Percentiles rank a stretch among this genome's conserved stretches.
Conservation (phyloP, 2,888 invertebrate species). For the Andrena chrysosceles region DNA sequence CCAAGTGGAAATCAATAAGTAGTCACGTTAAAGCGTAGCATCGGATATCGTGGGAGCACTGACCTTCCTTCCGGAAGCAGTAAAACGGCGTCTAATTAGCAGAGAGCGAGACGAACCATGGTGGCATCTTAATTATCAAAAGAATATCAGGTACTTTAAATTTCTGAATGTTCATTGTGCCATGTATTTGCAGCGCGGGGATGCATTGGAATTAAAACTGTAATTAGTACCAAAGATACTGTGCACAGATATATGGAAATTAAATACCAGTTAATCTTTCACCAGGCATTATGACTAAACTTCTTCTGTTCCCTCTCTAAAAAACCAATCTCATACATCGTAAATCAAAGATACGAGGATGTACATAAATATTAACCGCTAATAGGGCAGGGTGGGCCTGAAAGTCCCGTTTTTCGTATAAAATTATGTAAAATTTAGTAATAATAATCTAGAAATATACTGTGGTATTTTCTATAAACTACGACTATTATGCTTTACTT, state of each 20-base stretch:
- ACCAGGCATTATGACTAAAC: too few relatives aligned
- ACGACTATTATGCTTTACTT: too few relatives aligned
- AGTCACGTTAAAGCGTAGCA: conserved; percentile 13
- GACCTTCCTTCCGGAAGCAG: conserved; percentile 27
- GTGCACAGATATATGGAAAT: background rate
- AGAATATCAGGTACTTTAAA: background rate
- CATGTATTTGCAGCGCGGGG: background rate
- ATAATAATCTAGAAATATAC: too few relatives aligned
- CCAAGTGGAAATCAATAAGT: conserved; percentile 13
- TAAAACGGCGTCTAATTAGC: conserved; percentile 21
- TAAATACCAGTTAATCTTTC: background rate
- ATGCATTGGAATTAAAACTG: background rate
- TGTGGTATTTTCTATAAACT: too few relatives aligned
- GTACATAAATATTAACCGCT: background rate
- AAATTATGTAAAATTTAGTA: too few relatives aligned
- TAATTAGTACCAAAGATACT: background rate
- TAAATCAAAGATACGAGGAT: conserved; percentile 13
- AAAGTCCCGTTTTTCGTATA: too few relatives aligned
- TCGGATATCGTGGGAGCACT: conserved; percentile 24
- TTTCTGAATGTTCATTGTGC: background rate
- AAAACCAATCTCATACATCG: conserved; percentile 13
- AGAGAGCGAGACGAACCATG: conserved; percentile 7
- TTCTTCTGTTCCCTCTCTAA: background rate
- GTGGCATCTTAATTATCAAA: background rate
- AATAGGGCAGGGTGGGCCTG: too few relatives aligned